These are phyloP conservation scores for Emydoidea blandingii DNA, from an alignment of 2,797 vertebrate species.

Conservation along the genomic window DNA sequence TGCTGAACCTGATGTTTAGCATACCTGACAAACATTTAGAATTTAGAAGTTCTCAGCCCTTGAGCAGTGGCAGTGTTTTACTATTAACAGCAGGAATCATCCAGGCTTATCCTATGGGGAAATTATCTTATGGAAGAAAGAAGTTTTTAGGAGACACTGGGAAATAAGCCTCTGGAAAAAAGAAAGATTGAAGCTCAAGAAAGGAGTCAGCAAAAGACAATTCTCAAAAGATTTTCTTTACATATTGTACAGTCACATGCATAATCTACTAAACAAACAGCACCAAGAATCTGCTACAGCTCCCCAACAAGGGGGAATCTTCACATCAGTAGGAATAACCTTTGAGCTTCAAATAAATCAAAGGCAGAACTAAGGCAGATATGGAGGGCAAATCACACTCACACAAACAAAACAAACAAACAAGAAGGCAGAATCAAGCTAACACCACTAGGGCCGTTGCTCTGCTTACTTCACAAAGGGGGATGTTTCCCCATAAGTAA, in stretches of 20 bases:
- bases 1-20: not conserved
- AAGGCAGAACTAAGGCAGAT: rapidly evolving
- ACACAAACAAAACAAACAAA: not conserved
- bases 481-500: rapidly evolving
- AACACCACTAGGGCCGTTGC: rapidly evolving
- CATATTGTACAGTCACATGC: rapidly evolving
- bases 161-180: not conserved
- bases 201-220: not conserved
- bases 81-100: not conserved
- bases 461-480: rapidly evolving
- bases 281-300: rapidly evolving
- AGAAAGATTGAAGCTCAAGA: not conserved
- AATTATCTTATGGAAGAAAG: not conserved
- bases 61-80: not conserved
- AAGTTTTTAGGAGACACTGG: not conserved
- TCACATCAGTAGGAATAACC: not conserved
- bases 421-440: not conserved
- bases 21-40: not conserved
- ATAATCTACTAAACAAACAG: not conserved
- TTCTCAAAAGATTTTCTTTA: rapidly evolving
- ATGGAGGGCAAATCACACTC: rapidly evolving
- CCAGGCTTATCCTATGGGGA: not conserved
- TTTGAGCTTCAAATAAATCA: not conserved
- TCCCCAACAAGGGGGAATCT: not conserved
- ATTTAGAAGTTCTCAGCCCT: not conserved